phyloP scores from a whole-genome alignment of 2,888 invertebrate species.

The Cephus rjabovi region DNA sequence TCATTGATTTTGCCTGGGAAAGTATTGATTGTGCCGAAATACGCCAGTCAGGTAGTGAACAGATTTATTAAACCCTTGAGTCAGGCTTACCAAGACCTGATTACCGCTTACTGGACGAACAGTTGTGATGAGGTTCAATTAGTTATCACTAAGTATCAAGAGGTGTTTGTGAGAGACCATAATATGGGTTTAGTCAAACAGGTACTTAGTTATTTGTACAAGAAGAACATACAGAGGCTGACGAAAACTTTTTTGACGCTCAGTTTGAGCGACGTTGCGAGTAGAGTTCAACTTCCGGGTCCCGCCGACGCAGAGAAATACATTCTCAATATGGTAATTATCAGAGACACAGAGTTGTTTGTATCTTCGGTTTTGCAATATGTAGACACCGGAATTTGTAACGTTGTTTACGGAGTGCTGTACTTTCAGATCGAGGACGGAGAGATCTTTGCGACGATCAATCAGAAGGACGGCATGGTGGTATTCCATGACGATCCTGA shows the following conservation, averaged over 20 bases:
- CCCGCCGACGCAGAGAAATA: conserved; percentile 93
- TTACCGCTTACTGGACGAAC: conserved; percentile 82
- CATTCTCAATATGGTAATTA: conserved; percentile 91
- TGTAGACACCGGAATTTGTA: neutral
- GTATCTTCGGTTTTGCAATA: neutral
- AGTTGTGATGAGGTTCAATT: conserved; percentile 78
- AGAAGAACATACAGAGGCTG: conserved; percentile 95
- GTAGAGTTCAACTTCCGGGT: conserved; percentile 86
- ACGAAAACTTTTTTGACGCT: conserved; percentile 95
- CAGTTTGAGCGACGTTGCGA: conserved; percentile 89
- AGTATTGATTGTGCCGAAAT: conserved; percentile 86
- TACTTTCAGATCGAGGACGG: conserved; percentile 88
- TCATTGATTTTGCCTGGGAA: conserved; percentile 93
- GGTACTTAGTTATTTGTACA: conserved; percentile 90
- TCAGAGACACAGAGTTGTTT: conserved; percentile 4
- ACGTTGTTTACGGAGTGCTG: neutral
- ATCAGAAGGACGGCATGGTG: conserved; percentile 98
- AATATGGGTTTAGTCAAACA: conserved; percentile 83
- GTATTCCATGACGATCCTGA: conserved; percentile 96
- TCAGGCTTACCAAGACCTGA: conserved; percentile 89
- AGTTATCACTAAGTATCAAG: conserved; percentile 81
- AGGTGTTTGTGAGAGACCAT: conserved; percentile 82
- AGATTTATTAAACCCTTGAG: conserved; percentile 88
- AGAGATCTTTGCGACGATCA: conserved; percentile 96
- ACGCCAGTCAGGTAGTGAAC: conserved; percentile 89